Evolutionary conservation across 2,113 vertebrate genomes (phyloP), one percentile per base, ranked within the genome.

Genomic region (Ceratotherium simum): DNA sequence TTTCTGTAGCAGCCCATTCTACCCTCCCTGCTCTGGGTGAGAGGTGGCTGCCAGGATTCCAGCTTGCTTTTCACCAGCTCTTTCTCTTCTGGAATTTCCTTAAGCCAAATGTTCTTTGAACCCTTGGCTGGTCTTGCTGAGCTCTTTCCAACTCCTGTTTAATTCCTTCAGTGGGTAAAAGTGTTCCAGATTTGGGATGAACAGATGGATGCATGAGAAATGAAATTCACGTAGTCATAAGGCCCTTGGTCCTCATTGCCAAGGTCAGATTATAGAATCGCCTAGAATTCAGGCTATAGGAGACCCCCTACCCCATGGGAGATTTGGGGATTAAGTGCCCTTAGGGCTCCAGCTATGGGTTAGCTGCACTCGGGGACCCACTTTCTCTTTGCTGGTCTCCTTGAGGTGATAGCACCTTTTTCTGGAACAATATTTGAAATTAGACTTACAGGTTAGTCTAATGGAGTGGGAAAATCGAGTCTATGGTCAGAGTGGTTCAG

Each of bases 81-180:
- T 82, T 92, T 90, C 42, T 92, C 81, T 97, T 87, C 85, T 87
- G 91, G 62, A 79, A 84, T 83, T 94, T 97, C 82, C 51, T 93
- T 87, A 80, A 86, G 97, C 84, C 95, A 96, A 98, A 94, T 91
- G 80, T 97, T 84, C 93, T 90, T 83, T 90, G 97, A 95, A 51
- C 84, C 73, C 91, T 79, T 83, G 91, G 93, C 93, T 79, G 39
- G 70, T 70, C 84, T 96, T 86, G 39, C 82, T 94, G 89, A 70
- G 46, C 65, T 84, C 58, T 95, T 96, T 84, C 93, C 91, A 97
- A 94, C 36, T 95, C 39, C 85, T 84, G 23, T 83, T 97, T 92
- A 96, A 95, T 94, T 96, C 93, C 86, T 97, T 97, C 96, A 96
- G 42, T 70, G 92, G 90, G 33, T 93, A 90, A 92, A 84, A 80